Percentiles rank a stretch among this genome's conserved stretches.
Conservation (phyloP, 2,113 vertebrate species). For the Progne subis region DNA sequence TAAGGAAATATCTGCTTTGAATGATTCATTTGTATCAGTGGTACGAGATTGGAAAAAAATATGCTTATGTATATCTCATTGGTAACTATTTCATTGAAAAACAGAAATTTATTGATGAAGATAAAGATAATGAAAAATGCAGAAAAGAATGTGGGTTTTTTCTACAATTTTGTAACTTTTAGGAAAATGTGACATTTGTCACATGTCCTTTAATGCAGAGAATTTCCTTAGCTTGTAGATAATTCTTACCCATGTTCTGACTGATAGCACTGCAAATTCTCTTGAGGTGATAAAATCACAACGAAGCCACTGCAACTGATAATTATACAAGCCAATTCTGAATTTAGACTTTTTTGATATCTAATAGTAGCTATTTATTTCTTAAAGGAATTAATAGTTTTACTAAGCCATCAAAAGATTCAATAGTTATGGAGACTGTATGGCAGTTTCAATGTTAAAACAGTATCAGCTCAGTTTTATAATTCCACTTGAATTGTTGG, state of each 20-base stretch:
- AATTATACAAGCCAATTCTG: neutral
- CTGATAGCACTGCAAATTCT: neutral
- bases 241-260: neutral
- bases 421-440: neutral
- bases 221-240: neutral
- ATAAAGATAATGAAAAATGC: neutral
- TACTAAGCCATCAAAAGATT: neutral
- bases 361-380: neutral
- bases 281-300: neutral
- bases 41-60: neutral
- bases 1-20: neutral
- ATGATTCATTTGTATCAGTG: neutral
- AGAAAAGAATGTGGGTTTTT: rapidly evolving
- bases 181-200: neutral
- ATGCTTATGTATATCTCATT: neutral
- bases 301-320: neutral
- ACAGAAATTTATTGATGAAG: neutral
- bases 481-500: neutral
- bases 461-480: neutral
- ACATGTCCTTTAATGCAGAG: neutral
- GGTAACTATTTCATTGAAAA: neutral
- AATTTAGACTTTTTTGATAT: neutral
- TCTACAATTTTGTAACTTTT: neutral
- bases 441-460: neutral
- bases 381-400: neutral